Evolutionary conservation across 1,140 invertebrate species (phyloP).

Genomic region (Argopecten irradians): DNA sequence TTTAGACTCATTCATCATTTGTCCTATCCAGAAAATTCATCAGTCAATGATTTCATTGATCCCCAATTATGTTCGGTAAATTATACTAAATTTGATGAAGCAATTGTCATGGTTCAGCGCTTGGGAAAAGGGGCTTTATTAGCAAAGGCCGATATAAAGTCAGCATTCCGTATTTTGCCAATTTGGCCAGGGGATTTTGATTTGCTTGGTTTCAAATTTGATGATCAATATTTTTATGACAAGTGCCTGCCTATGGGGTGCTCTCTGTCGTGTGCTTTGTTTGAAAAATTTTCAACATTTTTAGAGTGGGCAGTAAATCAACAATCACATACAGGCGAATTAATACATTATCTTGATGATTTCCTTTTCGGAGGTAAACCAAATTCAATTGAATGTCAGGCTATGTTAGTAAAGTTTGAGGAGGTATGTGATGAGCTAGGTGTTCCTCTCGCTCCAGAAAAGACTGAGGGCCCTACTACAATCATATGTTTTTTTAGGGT

Average conservation of each 20-base stretch:
- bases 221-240: slow-evolving; percentile 40
- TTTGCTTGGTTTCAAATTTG: slow-evolving; percentile 36
- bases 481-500: not conserved
- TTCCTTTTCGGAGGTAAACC: slow-evolving; percentile 23
- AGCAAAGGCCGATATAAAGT: slow-evolving; percentile 39
- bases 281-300: slow-evolving; percentile 38
- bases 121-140: slow-evolving; percentile 16
- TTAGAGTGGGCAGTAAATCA: slow-evolving; percentile 25
- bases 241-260: slow-evolving; percentile 41
- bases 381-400: not conserved
- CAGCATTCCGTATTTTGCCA: slow-evolving; percentile 37
- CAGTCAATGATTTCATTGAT: slow-evolving; percentile 7
- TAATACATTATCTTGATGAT: slow-evolving; percentile 41
- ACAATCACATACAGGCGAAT: not conserved
- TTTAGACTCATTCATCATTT: not conserved
- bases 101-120: not conserved
- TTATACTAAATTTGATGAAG: slow-evolving; percentile 15
- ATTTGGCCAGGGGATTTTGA: slow-evolving; percentile 34
- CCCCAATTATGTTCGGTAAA: not conserved
- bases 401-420: not conserved
- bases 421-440: not conserved
- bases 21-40: too few species aligned
- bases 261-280: slow-evolving; percentile 39
- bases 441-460: slow-evolving; percentile 39
- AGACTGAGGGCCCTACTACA: slow-evolving; percentile 14